Evolutionary conservation across 2,113 vertebrate genomes (phyloP).

Genomic region (Crotalus viridis): DNA sequence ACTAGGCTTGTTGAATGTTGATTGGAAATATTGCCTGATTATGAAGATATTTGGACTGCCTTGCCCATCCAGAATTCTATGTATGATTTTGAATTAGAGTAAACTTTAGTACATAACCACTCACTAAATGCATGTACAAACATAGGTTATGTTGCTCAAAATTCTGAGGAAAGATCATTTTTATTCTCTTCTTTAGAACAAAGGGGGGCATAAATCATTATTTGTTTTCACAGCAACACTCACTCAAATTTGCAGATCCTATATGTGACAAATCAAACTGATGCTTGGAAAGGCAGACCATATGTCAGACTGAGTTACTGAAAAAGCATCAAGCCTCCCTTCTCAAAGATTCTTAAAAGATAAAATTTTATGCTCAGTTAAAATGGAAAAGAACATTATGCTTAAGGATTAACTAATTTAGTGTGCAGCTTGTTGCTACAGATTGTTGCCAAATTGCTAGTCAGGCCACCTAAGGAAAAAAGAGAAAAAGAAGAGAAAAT

Average conservation of each 20-base stretch:
- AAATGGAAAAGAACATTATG: slow-evolving; percentile 71
- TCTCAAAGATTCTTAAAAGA: slow-evolving; percentile 63
- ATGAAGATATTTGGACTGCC: background rate
- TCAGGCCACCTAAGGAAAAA: slow-evolving; percentile 42
- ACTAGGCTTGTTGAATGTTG: background rate
- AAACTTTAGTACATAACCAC: background rate
- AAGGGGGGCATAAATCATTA: slow-evolving; percentile 62
- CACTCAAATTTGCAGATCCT: slow-evolving; percentile 70
- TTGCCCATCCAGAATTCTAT: background rate
- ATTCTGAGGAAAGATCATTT: slow-evolving; percentile 56
- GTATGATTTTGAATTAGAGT: background rate
- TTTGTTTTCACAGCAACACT: slow-evolving; percentile 73
- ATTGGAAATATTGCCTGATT: background rate
- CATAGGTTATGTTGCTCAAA: slow-evolving; percentile 41
- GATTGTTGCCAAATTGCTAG: slow-evolving; percentile 66
- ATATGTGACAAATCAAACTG: slow-evolving; percentile 63
- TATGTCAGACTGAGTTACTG: slow-evolving; percentile 71
- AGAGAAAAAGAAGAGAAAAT: slow-evolving; percentile 18
- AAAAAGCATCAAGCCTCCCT: slow-evolving; percentile 60
- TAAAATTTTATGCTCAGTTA: slow-evolving; percentile 74
- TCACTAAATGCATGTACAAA: background rate
- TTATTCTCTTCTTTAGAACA: slow-evolving; percentile 60
- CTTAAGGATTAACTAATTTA: slow-evolving; percentile 69
- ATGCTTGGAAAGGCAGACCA: slow-evolving; percentile 65
- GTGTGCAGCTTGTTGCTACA: slow-evolving; percentile 57